These are phyloP conservation scores for Rhagium mordax DNA, from an alignment of 2,888 invertebrate genomes.

Conservation along the genomic window DNA sequence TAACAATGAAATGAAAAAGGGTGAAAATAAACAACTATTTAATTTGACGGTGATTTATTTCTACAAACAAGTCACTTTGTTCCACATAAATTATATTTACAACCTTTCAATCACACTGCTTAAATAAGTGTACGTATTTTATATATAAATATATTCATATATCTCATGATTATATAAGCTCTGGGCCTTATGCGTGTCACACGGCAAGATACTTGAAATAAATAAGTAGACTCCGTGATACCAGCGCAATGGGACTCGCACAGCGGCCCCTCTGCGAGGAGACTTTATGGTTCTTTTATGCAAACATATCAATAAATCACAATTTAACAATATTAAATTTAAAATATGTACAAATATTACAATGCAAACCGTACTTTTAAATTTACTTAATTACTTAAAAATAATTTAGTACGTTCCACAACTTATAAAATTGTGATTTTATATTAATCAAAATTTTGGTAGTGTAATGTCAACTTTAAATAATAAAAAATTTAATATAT, in stretches of 20 bases:
- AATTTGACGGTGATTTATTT: constrained; percentile 68
- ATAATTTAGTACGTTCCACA: constrained; percentile 17
- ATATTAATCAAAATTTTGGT: constrained; percentile 6
- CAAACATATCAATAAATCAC: constrained; percentile 50
- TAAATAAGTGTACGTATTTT: constrained; percentile 68
- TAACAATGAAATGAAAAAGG: constrained; percentile 21
- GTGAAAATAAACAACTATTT: constrained; percentile 50
- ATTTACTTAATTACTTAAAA: constrained; percentile 17
- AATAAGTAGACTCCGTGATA: constrained; percentile 57
- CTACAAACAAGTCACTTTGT: constrained; percentile 69
- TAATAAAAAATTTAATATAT: not conserved
- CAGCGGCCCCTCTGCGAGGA: constrained; percentile 60
- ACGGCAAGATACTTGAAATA: constrained; percentile 62
- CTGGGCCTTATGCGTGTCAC: constrained; percentile 63
- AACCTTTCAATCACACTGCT: constrained; percentile 70
- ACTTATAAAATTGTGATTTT: constrained; percentile 30
- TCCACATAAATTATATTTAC: constrained; percentile 71
- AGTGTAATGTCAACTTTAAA: constrained; percentile 1
- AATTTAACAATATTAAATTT: constrained; percentile 20
- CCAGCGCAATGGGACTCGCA: constrained; percentile 59
- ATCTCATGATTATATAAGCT: constrained; percentile 63
- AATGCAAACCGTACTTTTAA: constrained; percentile 28
- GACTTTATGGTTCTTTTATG: constrained; percentile 55
- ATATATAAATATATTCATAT: constrained; percentile 65
- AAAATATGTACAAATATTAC: constrained; percentile 15